Evolutionary conservation across 2,113 vertebrate genomes (phyloP).

Genomic region (Nansenia antarctica): DNA sequence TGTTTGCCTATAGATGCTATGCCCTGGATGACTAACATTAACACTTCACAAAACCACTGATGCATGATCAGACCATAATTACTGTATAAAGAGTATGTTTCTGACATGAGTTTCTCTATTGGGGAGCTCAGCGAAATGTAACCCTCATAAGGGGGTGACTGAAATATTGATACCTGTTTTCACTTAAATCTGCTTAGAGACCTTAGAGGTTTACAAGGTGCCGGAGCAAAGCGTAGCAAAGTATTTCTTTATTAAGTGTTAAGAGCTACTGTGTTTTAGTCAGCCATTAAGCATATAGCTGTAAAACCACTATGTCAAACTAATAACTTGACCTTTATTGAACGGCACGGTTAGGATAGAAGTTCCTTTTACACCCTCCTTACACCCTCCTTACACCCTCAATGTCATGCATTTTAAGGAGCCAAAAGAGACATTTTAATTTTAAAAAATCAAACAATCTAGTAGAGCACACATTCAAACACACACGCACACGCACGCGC

Average conservation of each 20-base stretch:
- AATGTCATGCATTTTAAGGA: too few relatives aligned
- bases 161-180: conserved; percentile 65
- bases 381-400: too few relatives aligned
- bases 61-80: not conserved
- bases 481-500: too few relatives aligned
- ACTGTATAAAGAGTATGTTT: not conserved
- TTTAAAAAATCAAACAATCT: not conserved
- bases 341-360: conserved; percentile 4
- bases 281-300: conserved; percentile 63
- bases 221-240: conserved; percentile 53
- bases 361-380: too few relatives aligned
- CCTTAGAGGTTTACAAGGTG: conserved; percentile 61
- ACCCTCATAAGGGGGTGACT: conserved; percentile 20
- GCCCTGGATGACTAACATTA: not conserved
- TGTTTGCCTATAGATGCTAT: not conserved
- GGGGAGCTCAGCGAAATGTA: conserved; percentile 24
- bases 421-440: too few relatives aligned
- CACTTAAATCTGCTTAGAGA: conserved; percentile 61
- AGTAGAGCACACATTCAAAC: not conserved
- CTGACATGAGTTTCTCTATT: conserved; percentile 14
- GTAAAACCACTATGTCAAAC: conserved; percentile 69
- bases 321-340: conserved; percentile 66
- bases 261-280: conserved; percentile 60
- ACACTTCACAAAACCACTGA: not conserved
- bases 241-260: conserved; percentile 71